Evolutionary conservation across 2,797 vertebrate genomes (phyloP), one percentile per base, ranked within the genome.

Genomic region (Coregonus sp.): DNA sequence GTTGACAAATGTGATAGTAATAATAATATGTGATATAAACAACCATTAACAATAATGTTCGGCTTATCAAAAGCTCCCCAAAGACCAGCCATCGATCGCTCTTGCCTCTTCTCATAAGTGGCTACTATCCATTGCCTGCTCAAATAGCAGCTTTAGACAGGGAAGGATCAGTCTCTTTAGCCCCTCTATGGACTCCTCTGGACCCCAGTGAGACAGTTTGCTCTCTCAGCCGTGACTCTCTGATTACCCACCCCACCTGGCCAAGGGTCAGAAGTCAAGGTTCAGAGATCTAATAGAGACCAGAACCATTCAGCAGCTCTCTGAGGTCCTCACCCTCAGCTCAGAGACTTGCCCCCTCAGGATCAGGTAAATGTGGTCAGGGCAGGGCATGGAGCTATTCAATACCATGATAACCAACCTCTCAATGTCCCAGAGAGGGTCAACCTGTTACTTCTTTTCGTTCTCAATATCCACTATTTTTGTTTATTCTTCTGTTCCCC

Each of bases 241-340:
- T 20, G 50, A 74, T 76, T 75, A 78, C 76, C 70, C n/a, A 4
- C 70, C 50, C 68, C 47, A 76, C 31, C 72, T 78, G 72, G 67
- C 7, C 47, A 37, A 68, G 37, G 47, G 52, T 61, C 71, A 69
- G 75, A 47, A 52, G 67, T 77, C 25, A 74, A 50, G 56, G 76
- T 59, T 51, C 66, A 25, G 35, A 72, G 75, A 59, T 72, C 51
- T 69, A 12, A 72, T 70, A 35, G 77, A 52, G 73, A 76, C 33
- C 16, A 56, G 72, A 73, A 35, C 33, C 37, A 74, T 33, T 71
- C n/a, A 70, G 63, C 16, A 70, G 16, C 33, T 72, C 63, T 5
- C 18, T 40, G 37, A 78, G 76, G 50, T 56, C 67, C 7, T 20
- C 72, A n/a, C 63, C 67, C 52, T 40, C 16, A 3, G 37, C 54